Conservation (phyloP, 2,888 invertebrate species). For the Lapara coniferarum region DNA sequence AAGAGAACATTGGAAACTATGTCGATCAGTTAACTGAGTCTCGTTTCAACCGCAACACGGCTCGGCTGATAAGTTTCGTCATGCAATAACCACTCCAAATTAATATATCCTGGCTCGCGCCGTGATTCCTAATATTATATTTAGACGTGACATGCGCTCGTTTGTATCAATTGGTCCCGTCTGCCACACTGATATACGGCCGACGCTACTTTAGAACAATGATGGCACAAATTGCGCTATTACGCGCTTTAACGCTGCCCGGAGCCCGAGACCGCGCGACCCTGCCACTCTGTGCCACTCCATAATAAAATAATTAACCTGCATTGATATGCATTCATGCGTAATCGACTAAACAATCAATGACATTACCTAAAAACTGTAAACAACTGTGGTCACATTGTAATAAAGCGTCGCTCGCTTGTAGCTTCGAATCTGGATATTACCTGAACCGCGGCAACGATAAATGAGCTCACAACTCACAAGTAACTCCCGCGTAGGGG, state of each 20-base stretch:
- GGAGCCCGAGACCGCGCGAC: slow-evolving; percentile 66
- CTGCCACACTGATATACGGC: slow-evolving; percentile 81
- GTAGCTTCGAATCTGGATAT: background rate
- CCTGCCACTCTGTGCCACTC: slow-evolving; percentile 59
- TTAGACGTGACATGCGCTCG: slow-evolving; percentile 83
- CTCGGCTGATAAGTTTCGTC: slow-evolving; percentile 55
- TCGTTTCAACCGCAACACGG: slow-evolving; percentile 30
- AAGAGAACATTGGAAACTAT: slow-evolving; percentile 19
- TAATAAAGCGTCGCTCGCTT: slow-evolving; percentile 30
- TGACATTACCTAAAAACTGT: slow-evolving; percentile 45
- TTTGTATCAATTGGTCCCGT: slow-evolving; percentile 83
- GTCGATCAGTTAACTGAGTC: slow-evolving; percentile 26
- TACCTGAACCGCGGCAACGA: slow-evolving; percentile 15
- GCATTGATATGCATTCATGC: slow-evolving; percentile 68
- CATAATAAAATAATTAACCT: slow-evolving; percentile 68
- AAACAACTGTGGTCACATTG: slow-evolving; percentile 43
- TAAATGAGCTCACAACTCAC: slow-evolving; percentile 26
- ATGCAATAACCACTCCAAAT: slow-evolving; percentile 77
- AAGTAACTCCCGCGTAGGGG: slow-evolving; percentile 57
- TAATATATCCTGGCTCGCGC: slow-evolving; percentile 84
- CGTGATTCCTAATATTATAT: slow-evolving; percentile 84
- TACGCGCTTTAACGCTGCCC: slow-evolving; percentile 70
- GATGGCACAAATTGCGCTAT: slow-evolving; percentile 81
- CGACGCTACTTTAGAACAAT: slow-evolving; percentile 83
- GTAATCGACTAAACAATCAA: slow-evolving; percentile 58